A percentile compares a stretch with the other conserved stretches of the same genome.
These are phyloP conservation scores for Magallana nippona DNA, from an alignment of 2,888 invertebrate species.

Conservation along the genomic window DNA sequence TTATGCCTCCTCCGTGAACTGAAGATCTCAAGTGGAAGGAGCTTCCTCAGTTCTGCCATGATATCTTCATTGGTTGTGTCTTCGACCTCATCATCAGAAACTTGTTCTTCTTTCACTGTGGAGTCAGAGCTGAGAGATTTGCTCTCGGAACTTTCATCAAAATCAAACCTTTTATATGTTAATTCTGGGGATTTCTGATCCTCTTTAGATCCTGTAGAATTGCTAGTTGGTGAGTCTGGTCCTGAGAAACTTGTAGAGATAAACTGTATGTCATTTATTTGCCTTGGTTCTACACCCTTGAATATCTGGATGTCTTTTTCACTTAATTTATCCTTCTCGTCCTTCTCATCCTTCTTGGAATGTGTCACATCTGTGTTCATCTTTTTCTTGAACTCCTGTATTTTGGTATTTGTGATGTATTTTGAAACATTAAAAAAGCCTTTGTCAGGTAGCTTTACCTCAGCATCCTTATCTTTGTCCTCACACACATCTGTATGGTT, in stretches of 20 bases:
- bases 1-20: not conserved
- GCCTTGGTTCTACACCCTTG: not conserved
- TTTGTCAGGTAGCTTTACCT: not conserved
- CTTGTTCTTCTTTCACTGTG: not conserved
- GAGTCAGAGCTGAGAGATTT: slow-evolving; percentile 27
- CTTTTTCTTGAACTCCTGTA: slow-evolving; percentile 15
- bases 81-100: slow-evolving; percentile 4
- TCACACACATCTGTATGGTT: not conserved
- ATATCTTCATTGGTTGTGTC: not conserved
- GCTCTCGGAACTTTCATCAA: slow-evolving; percentile 20
- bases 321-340: slow-evolving; percentile 3
- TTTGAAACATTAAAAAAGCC: slow-evolving; percentile 20
- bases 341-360: not conserved
- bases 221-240: slow-evolving; percentile 10
- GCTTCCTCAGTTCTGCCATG: not conserved
- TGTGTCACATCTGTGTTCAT: not conserved
- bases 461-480: not conserved
- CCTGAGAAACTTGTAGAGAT: slow-evolving; percentile 28
- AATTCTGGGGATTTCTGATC: slow-evolving; percentile 14
- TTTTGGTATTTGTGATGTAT: slow-evolving; percentile 15
- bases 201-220: not conserved
- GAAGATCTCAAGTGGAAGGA: slow-evolving; percentile 21
- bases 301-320: slow-evolving; percentile 9
- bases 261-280: not conserved
- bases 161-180: slow-evolving; percentile 1